Evolutionary conservation across 1,140 invertebrate genomes (phyloP).

Genomic region (Gonatopus flavifemur): DNA sequence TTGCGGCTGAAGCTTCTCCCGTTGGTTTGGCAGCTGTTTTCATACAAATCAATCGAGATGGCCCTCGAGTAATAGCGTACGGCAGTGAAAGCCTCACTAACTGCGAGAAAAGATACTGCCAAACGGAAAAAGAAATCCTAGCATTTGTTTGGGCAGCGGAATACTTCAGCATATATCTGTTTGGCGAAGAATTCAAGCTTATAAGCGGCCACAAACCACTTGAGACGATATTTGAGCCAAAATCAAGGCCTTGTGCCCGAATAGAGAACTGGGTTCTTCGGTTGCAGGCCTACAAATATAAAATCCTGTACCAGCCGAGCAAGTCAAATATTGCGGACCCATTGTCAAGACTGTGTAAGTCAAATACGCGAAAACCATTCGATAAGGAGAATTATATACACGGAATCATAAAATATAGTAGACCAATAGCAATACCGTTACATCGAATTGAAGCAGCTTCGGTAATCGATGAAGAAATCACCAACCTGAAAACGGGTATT

Average conservation of each 20-base stretch:
- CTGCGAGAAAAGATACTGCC: conserved; percentile 24
- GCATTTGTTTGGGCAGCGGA: no score
- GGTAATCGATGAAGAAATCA: conserved; percentile 1
- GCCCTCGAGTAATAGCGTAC: conserved; percentile 16
- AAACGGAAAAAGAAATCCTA: conserved; percentile 39
- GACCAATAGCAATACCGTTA: conserved; percentile 10
- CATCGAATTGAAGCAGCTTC: conserved; percentile 7
- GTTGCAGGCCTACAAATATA: conserved; percentile 29
- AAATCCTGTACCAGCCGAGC: conserved; percentile 22
- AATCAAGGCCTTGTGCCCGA: conserved; percentile 23
- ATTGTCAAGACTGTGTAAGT: conserved; percentile 12
- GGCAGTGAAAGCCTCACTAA: conserved; percentile 20
- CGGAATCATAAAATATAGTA: conserved; percentile 4
- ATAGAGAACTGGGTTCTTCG: conserved; percentile 30
- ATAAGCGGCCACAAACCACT: conserved; percentile 35
- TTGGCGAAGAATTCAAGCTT: conserved; percentile 26
- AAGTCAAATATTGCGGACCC: conserved; percentile 21
- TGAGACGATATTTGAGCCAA: conserved; percentile 26
- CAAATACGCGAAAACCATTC: background rate
- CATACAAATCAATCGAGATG: conserved; percentile 12
- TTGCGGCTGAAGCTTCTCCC: conserved; percentile 37
- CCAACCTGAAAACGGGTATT: background rate
- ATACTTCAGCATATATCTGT: no score
- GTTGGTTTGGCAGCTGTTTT: conserved; percentile 32
- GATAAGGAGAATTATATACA: conserved; percentile 9